phyloP scores from a whole-genome alignment of 2,113 vertebrate genomes.

The Myotis davidii region DNA sequence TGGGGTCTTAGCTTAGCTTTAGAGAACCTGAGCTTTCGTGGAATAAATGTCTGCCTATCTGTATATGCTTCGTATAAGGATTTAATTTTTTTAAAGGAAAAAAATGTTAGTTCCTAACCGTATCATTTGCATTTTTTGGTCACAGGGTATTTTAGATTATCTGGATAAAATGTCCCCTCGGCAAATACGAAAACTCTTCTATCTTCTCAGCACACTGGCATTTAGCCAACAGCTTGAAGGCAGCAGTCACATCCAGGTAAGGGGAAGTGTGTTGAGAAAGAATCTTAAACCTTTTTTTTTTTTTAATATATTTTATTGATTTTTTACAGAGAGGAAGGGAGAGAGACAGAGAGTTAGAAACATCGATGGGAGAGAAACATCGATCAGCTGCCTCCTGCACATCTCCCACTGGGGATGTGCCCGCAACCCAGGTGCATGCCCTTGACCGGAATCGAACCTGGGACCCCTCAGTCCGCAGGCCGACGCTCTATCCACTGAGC shows the following conservation, averaged over 20 bases:
- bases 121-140: constrained; percentile 37
- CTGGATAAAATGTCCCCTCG: constrained; percentile 93
- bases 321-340: too few species aligned
- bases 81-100: background rate
- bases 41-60: background rate
- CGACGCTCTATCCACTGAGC: too few species aligned
- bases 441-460: too few species aligned
- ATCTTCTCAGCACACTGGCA: constrained; percentile 91
- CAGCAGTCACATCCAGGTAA: constrained; percentile 93
- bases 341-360: too few species aligned
- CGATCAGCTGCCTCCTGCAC: too few species aligned
- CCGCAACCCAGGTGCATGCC: too few species aligned
- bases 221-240: constrained; percentile 90
- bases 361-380: too few species aligned
- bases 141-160: constrained; percentile 95
- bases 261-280: background rate
- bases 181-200: constrained; percentile 97
- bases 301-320: too few species aligned
- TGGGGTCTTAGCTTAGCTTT: background rate
- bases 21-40: background rate
- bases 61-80: background rate
- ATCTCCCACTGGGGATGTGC: too few species aligned
- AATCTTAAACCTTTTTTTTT: background rate
- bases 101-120: background rate
- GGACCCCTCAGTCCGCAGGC: too few species aligned